Percentiles rank a stretch among this genome's conserved stretches.
These are phyloP conservation scores for Oscheius sp. DNA, from an alignment of 2,888 invertebrate species.

Conservation along the genomic window DNA sequence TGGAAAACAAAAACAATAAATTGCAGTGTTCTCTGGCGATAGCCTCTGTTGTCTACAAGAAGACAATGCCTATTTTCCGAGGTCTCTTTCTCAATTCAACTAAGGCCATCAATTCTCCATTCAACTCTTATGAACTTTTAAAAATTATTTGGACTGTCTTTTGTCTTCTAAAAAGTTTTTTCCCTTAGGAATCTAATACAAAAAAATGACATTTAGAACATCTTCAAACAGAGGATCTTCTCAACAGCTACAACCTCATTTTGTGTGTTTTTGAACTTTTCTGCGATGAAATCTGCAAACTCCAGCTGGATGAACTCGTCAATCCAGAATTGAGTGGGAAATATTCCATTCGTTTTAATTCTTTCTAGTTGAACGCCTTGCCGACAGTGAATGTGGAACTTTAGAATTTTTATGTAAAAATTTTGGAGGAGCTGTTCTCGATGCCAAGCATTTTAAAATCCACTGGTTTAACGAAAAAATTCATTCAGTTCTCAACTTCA, in stretches of 20 bases:
- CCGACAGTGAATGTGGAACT: slow-evolving; percentile 27
- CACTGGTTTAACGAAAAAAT: slow-evolving; percentile 73
- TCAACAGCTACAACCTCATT: slow-evolving; percentile 90
- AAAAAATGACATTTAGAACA: slow-evolving; percentile 21
- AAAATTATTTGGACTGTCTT: background rate
- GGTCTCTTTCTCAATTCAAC: slow-evolving; percentile 85
- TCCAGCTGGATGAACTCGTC: slow-evolving; percentile 41
- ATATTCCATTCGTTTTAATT: background rate
- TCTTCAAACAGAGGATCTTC: slow-evolving; percentile 80
- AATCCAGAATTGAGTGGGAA: slow-evolving; percentile 49
- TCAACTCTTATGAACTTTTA: slow-evolving; percentile 1
- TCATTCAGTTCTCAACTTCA: background rate
- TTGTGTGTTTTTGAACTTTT: slow-evolving; percentile 89
- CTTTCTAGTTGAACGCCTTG: slow-evolving; percentile 30
- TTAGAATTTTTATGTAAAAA: slow-evolving; percentile 78
- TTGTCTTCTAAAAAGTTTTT: slow-evolving; percentile 9
- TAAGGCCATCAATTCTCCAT: too few relatives aligned
- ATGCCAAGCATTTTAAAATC: slow-evolving; percentile 88
- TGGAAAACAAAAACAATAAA: background rate
- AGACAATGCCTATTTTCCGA: slow-evolving; percentile 86
- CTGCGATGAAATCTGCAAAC: slow-evolving; percentile 84
- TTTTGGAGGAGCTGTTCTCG: slow-evolving; percentile 84
- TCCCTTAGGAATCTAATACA: background rate
- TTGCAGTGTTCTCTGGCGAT: slow-evolving; percentile 88
- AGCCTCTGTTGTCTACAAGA: slow-evolving; percentile 89